These are phyloP conservation scores for Drosophila suboccidentalis DNA, from an alignment of 2,888 invertebrate species.

Conservation along the genomic window DNA sequence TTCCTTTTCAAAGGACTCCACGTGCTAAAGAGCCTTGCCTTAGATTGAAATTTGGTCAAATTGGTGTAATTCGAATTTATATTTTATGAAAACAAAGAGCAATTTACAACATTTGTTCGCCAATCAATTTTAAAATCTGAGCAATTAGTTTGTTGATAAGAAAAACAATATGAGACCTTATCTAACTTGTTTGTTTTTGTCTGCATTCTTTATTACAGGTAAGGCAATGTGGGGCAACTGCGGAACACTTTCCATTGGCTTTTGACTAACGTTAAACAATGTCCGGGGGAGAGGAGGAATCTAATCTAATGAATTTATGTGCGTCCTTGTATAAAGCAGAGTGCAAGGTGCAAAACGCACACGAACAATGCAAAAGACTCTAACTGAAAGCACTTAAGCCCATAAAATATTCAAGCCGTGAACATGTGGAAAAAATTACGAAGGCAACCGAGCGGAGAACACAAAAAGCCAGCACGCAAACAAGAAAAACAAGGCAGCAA, in stretches of 20 bases:
- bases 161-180: slow-evolving; percentile 13
- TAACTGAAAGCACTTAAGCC: slow-evolving; percentile 80
- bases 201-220: slow-evolving; percentile 50
- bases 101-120: not conserved
- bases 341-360: slow-evolving; percentile 65
- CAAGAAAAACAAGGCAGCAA: slow-evolving; percentile 37
- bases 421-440: slow-evolving; percentile 79
- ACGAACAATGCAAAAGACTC: slow-evolving; percentile 59
- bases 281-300: slow-evolving; percentile 28
- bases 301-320: slow-evolving; percentile 78
- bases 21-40: not conserved
- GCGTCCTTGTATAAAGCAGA: slow-evolving; percentile 40
- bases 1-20: slow-evolving; percentile 7
- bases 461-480: slow-evolving; percentile 58
- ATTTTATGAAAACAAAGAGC: slow-evolving; percentile 6
- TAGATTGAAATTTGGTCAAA: not conserved
- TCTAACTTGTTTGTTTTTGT: slow-evolving; percentile 15
- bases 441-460: slow-evolving; percentile 47
- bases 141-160: slow-evolving; percentile 25
- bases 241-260: slow-evolving; percentile 36
- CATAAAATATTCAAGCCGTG: slow-evolving; percentile 79
- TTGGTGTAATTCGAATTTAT: slow-evolving; percentile 2
- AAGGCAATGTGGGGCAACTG: slow-evolving; percentile 28
- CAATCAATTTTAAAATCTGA: slow-evolving; percentile 23
- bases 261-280: slow-evolving; percentile 48